Evolutionary conservation across 2,797 vertebrate genomes (phyloP).

Genomic region (Labeo calbasu): DNA sequence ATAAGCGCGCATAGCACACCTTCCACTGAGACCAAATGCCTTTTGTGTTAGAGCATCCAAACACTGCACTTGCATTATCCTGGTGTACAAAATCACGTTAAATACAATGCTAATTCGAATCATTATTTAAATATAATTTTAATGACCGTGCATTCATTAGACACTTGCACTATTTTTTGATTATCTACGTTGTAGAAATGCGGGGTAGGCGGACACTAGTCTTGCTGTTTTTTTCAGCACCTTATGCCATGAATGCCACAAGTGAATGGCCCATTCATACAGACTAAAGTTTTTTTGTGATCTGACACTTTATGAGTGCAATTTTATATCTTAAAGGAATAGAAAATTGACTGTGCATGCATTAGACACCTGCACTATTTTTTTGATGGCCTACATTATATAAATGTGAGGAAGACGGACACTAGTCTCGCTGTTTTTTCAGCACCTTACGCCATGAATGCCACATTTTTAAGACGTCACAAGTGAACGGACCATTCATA

Average conservation of each 20-base stretch:
- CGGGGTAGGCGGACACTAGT: neutral
- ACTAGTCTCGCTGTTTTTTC: neutral
- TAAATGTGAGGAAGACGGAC: neutral
- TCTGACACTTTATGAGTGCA: too few species aligned
- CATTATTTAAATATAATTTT: neutral
- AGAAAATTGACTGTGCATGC: neutral
- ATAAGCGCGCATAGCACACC: conserved; percentile 51
- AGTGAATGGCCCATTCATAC: too few species aligned
- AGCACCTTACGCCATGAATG: neutral
- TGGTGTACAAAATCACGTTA: neutral
- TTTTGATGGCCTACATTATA: neutral
- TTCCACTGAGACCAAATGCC: conserved; percentile 42
- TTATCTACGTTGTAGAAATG: neutral
- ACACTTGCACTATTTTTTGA: neutral
- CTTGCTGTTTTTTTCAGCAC: neutral
- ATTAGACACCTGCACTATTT: neutral
- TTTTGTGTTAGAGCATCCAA: conserved; percentile 16
- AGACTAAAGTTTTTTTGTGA: too few species aligned
- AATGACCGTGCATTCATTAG: neutral
- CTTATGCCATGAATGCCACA: neutral
- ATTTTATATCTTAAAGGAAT: too few species aligned
- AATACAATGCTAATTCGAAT: neutral
- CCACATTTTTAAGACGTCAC: neutral
- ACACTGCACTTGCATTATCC: conserved; percentile 2
- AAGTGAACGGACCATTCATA: neutral